Conservation (phyloP, 2,797 vertebrate species). For the Notoglanidium macrostoma region DNA sequence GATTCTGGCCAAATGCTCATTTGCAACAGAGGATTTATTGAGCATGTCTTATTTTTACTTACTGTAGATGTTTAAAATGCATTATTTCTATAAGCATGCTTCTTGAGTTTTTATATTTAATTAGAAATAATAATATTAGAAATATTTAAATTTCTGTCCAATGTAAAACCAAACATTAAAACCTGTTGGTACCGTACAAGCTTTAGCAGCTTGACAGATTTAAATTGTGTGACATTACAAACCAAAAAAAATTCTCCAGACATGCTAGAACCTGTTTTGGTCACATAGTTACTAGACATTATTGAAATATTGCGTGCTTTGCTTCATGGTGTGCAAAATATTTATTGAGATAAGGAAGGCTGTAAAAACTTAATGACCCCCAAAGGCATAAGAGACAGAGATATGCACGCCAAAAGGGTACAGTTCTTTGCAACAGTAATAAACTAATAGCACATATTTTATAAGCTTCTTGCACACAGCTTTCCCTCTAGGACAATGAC, state of each 20-base stretch:
- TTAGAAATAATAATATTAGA: no score
- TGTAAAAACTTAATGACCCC: constrained; percentile 24
- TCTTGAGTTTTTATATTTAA: not conserved
- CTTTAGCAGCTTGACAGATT: not conserved
- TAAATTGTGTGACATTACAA: not conserved
- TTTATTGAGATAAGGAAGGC: constrained; percentile 19
- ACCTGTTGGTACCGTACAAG: not conserved
- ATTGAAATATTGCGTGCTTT: not conserved
- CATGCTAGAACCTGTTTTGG: constrained; percentile 40
- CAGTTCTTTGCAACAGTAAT: not conserved
- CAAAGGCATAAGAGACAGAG: constrained; percentile 25
- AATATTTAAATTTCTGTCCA: no score
- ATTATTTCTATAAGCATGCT: not conserved
- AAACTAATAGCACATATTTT: constrained; percentile 11
- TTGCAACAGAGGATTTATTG: not conserved
- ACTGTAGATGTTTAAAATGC: not conserved
- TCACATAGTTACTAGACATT: not conserved
- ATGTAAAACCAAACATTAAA: not conserved
- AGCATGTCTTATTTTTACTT: not conserved
- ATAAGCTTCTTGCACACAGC: constrained; percentile 2
- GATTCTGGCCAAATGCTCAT: not conserved
- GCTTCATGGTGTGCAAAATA: constrained; percentile 14
- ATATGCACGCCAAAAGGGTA: constrained; percentile 8
- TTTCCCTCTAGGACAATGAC: not conserved
- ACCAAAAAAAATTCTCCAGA: constrained; percentile 6